A percentile compares a stretch with the other conserved stretches of the same genome.
phyloP scores from a whole-genome alignment of 1,140 invertebrate species.

The Drosophila sp. region DNA sequence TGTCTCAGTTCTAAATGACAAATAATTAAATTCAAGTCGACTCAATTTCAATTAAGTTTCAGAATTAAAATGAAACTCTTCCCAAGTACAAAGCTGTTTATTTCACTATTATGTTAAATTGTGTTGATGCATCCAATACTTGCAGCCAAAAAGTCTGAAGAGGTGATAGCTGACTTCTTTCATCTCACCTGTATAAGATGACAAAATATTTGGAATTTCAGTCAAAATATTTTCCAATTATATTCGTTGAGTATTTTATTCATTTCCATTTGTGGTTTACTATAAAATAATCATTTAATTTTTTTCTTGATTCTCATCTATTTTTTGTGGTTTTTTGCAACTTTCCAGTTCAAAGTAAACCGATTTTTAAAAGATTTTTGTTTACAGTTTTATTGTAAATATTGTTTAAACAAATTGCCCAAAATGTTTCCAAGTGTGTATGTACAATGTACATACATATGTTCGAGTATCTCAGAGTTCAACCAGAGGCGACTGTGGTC shows the following conservation, averaged over 20 bases:
- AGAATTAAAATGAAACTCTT: neutral
- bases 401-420: slow-evolving; percentile 30
- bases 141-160: no score
- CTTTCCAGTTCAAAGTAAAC: slow-evolving; percentile 35
- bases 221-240: no score
- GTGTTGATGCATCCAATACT: no score
- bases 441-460: slow-evolving; percentile 8
- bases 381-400: slow-evolving; percentile 33
- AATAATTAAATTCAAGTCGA: slow-evolving; percentile 9
- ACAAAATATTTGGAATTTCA: no score
- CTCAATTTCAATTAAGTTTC: neutral
- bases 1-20: slow-evolving; percentile 5
- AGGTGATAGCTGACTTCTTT: neutral
- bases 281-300: neutral
- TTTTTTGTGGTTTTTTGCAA: slow-evolving; percentile 4
- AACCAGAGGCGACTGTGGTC: slow-evolving; percentile 1
- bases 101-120: neutral
- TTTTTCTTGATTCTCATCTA: neutral
- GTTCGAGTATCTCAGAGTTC: slow-evolving; percentile 4
- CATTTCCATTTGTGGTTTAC: neutral
- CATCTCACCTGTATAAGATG: no score
- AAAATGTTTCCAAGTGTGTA: slow-evolving; percentile 14
- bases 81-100: neutral
- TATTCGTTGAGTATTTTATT: neutral
- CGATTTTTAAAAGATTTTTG: slow-evolving; percentile 27